These are phyloP conservation scores for Drosophila kepulauana DNA, from an alignment of 1,140 invertebrate species.

Conservation along the genomic window DNA sequence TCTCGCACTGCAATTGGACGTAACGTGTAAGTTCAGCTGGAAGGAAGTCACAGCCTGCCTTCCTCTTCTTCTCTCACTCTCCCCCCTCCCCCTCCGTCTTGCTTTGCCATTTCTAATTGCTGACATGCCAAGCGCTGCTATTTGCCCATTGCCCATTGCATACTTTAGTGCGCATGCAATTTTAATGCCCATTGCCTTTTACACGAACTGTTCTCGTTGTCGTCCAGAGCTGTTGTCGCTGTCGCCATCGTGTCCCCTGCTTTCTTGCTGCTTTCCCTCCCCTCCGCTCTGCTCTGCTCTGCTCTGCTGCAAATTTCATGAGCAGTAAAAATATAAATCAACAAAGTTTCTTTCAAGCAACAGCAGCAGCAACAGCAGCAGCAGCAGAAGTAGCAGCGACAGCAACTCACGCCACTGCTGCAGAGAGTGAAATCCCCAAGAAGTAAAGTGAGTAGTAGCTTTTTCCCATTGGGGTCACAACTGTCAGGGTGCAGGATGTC, in stretches of 20 bases:
- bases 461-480: slow-evolving; percentile 24
- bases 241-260: neutral
- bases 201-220: slow-evolving; percentile 32
- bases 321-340: slow-evolving; percentile 77
- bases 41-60: slow-evolving; percentile 9
- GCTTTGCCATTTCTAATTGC: slow-evolving; percentile 60
- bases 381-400: no score
- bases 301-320: slow-evolving; percentile 64
- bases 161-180: slow-evolving; percentile 76
- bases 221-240: neutral
- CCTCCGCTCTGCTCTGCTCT: neutral
- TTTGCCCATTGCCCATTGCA: slow-evolving; percentile 45
- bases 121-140: slow-evolving; percentile 46
- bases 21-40: slow-evolving; percentile 22
- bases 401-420: neutral
- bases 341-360: slow-evolving; percentile 60
- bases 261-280: no score
- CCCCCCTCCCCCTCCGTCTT: no score
- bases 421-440: slow-evolving; percentile 21
- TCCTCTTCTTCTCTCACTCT: neutral
- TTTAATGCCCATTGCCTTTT: slow-evolving; percentile 70
- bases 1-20: slow-evolving; percentile 49
- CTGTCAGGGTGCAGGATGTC: slow-evolving; percentile 32
- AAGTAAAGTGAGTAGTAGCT: slow-evolving; percentile 12
- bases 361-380: no score